A percentile compares a stretch with the other conserved stretches of the same genome.
Evolutionary conservation across 64 coral and sea anemone genomes (phyloP).

Genomic region (Pocillopora damicornis): DNA sequence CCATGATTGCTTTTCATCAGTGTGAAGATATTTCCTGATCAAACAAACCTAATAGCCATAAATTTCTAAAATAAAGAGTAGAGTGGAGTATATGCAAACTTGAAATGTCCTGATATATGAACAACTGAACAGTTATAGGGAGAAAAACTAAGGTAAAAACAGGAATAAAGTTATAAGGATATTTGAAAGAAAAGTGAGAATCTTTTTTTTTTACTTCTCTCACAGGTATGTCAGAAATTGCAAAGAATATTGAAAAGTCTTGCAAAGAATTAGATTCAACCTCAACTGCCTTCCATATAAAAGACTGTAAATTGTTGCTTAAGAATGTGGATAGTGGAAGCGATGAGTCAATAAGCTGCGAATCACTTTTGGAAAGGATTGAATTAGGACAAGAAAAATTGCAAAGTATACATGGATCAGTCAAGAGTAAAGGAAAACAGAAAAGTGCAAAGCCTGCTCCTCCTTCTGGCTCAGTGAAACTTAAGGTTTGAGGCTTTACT

Average conservation of each 20-base stretch:
- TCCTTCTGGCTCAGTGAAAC: background rate
- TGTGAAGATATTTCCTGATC: too few relatives aligned
- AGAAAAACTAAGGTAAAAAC: too few relatives aligned
- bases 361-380: background rate
- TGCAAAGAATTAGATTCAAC: background rate
- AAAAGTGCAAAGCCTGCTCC: background rate
- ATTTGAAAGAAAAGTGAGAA: too few relatives aligned
- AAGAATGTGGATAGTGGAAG: background rate
- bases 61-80: too few relatives aligned
- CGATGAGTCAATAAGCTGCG: background rate
- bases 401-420: background rate
- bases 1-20: too few relatives aligned
- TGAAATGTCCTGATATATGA: too few relatives aligned
- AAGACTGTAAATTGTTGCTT: slow-evolving; percentile 41
- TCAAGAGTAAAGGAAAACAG: slow-evolving; percentile 24
- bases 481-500: background rate
- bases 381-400: background rate
- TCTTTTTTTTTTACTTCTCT: background rate
- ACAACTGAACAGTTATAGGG: too few relatives aligned
- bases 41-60: too few relatives aligned
- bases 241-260: slow-evolving; percentile 10
- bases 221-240: background rate
- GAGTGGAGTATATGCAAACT: too few relatives aligned
- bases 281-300: slow-evolving; percentile 38
- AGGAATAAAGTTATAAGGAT: too few relatives aligned